Base-by-base conservation (phyloP, 2,113 vertebrate species). In the Synchiropus splendidus region DNA sequence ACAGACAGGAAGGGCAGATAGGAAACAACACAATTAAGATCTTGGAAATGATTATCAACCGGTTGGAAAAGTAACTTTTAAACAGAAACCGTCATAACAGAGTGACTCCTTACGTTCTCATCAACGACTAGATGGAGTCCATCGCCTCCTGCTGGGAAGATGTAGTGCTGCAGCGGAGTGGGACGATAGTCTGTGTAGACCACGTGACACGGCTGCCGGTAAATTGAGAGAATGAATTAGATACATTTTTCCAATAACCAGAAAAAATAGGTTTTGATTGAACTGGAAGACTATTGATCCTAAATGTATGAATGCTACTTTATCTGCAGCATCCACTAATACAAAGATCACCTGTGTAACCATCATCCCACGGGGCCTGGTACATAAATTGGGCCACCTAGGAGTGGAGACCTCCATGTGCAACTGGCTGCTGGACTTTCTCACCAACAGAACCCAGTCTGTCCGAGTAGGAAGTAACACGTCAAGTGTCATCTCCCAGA, bases 91-190 rank as follows among this genome's bases (percentile, higher is more conserved):
- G 9, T 15, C 37, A 27, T 18, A 13, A 13, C n/a, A n/a, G 18
- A 15, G 3, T 6, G 3, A 10, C 4, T 36, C 11, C 90, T 90
- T 79, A 98, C 95, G 10, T 97, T 98, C 83, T 99, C 95, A 80
- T 99, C 95, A 48, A 99, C 93, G 12, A 99, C 95, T 6, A 99
- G 83, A 60, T 98, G 93, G 45, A 99, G 89, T 62, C 95, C 95
- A 55, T 99, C 95, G 46, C 95, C 95, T 42, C 95, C 95, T 83
- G 95, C 89, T 84, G 95, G 95, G 61, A 99, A 99, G 56, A 99
- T 84, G 65, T 99, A 99, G 75, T 99, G 95, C 12, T 99, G 95
- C 78, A 99, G 79, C 0, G 95, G 95, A 69, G 94, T 99, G 6
- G 95, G 95, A 5, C 95, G 85, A 64, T 94, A 99, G 53, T 99